Base-by-base conservation (phyloP, 37 sponge, comb jelly and placozoan genomes). In the Beroe ovata region DNA sequence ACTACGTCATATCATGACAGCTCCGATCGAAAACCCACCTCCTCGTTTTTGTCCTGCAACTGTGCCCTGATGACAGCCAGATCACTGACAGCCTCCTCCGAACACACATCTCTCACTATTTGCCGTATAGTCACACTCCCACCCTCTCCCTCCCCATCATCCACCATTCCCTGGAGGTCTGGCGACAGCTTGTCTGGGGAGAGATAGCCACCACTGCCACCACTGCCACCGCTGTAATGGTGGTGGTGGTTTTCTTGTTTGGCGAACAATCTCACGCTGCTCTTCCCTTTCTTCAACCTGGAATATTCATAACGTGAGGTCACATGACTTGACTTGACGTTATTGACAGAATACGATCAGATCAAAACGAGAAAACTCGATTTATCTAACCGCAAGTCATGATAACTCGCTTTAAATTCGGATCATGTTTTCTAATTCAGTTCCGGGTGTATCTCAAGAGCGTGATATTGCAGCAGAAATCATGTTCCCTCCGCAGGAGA, bases 71-170 rank as follows among this genome's bases (percentile, higher is more conserved):
- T 33, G 14, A 77, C 84, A 4, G 84, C 84, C 54, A 77, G 54
- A 41, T 77, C 84, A 42, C 84, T 77, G 22, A 77, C 54, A 77
- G 84, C 84, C 84, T 77, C 84, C 28, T 77, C 84, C 54, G 84
- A 33, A 77, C 84, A 77, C 35, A 77, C 84, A 16, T 77, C 69
- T 37, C 69, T 29, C 16, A 66, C 69, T 18, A 66, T 66, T 37
- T 66, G 69, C 3, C 69, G 1, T 18, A 66, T 4, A 29, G 69
- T 34, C 2, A 66, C 36, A 30, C 69, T 66, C 36, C 34, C 69
- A 47, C 11, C 54, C 11, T 11, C 11, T 16, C 11, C 54, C 54
- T 47, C 54, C 54, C 11, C 54, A 6, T 47, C 54, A 16, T 11
- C 11, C 11, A 16, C 54, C 11, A 47, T 47, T 11, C 11, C 11